Conservation (phyloP, 92 coral and sea anemone genomes). For the Paramuricea clavata region DNA sequence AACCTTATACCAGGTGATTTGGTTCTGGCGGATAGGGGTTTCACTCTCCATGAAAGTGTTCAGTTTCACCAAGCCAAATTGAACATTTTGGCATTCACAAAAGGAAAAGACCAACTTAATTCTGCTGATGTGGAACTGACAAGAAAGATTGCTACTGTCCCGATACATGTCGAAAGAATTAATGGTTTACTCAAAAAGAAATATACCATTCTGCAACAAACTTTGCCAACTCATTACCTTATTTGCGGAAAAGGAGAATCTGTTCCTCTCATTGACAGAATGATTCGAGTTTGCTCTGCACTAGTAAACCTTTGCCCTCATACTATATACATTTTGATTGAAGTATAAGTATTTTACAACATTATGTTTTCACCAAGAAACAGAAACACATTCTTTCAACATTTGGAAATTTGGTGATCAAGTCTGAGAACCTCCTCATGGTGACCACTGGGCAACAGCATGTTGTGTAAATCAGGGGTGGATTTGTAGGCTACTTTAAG, state of each 20-base stretch:
- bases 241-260: slow-evolving; percentile 21
- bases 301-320: too few relatives aligned
- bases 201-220: slow-evolving; percentile 26
- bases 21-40: too few relatives aligned
- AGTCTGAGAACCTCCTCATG: slow-evolving; percentile 15
- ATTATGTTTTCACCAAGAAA: too few relatives aligned
- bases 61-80: too few relatives aligned
- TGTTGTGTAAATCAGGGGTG: too few relatives aligned
- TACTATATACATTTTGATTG: slow-evolving; percentile 68
- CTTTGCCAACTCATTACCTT: slow-evolving; percentile 40
- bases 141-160: slow-evolving; percentile 14
- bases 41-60: too few relatives aligned
- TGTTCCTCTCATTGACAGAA: too few relatives aligned
- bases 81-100: slow-evolving; percentile 51
- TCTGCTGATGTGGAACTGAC: slow-evolving; percentile 18
- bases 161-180: slow-evolving; percentile 20
- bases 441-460: too few relatives aligned
- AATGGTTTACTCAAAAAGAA: slow-evolving; percentile 7
- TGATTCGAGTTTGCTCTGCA: too few relatives aligned
- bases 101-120: slow-evolving; percentile 49
- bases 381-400: too few relatives aligned
- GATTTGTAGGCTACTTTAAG: too few relatives aligned
- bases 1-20: slow-evolving; percentile 75
- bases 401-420: background rate
- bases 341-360: background rate